Evolutionary conservation across 2,797 vertebrate species (phyloP), one percentile per base, ranked within the genome.

Genomic region (Neoniphon sammara): DNA sequence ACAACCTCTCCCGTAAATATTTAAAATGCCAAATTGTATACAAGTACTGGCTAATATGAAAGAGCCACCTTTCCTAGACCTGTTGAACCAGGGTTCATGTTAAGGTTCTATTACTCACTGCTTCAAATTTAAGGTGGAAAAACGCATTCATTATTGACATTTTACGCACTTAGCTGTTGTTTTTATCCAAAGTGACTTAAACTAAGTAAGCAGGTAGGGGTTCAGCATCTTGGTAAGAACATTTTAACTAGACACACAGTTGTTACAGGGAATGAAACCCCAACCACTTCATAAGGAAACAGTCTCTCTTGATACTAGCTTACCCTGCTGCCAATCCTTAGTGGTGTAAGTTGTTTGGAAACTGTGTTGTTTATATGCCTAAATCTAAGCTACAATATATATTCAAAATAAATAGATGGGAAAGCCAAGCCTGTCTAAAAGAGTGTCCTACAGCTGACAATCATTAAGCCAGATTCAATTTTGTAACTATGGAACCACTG

Each of bases 1-100:
- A 78, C 86, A 47, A 78, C 80, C 61, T 47, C 77, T 44, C 57
- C 53, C 64, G 73, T 91, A 86, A 91, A 91, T 92, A 91, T 91
- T 92, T 92, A 89, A 91, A 87, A 85, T 71, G 56, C 79, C 65
- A 75, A 84, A 84, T 72, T 80, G 85, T 77, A 84, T 81, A 93
- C 86, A 78, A 76, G 66, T 56, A 73, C 71, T 21, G 64, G 69
- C 31, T 70, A 70, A 49, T 27, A 25, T 68, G 65, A 53, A 60
- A 69, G 70, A 69, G 75, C 83, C 81, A 67, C 6, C 27, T 88
- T 82, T 82, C 60, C 20, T 25, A 15, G 50, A 52, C 17, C 2
- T 36, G 42, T 58, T 50, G 57, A 42, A 66, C 31, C 56, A 4
- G 12, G 44, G 69, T 58, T 78, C 59, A 75, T 58, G n/a, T 74